phyloP scores from a whole-genome alignment of 2,888 invertebrate species.

The Andrena minutula region DNA sequence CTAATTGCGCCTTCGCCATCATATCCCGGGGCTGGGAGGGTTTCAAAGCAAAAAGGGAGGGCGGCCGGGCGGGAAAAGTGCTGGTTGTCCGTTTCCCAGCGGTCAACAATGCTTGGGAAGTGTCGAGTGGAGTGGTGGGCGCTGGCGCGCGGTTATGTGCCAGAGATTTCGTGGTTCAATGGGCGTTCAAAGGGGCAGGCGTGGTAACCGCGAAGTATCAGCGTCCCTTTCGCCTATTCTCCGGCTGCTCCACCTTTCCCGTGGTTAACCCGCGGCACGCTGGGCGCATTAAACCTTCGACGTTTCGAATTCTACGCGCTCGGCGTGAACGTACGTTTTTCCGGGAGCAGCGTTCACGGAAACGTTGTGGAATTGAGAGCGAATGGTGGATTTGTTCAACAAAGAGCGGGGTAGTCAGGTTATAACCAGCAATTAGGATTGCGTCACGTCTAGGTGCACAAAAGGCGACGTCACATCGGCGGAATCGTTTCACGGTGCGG shows the following conservation, averaged over 20 bases:
- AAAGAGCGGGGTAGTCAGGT: neutral
- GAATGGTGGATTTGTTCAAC: neutral
- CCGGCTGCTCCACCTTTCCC: neutral
- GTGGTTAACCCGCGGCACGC: neutral
- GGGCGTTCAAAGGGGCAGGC: constrained; percentile 50
- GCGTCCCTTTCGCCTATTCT: constrained; percentile 3
- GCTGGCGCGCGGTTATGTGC: constrained; percentile 33
- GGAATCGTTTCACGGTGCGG: neutral
- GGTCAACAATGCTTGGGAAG: constrained; percentile 57
- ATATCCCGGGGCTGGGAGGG: constrained; percentile 24
- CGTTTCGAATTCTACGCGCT: neutral
- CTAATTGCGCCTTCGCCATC: constrained; percentile 56
- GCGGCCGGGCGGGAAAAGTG: constrained; percentile 25
- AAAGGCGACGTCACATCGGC: neutral
- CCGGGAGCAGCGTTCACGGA: no score
- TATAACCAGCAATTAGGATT: constrained; percentile 2
- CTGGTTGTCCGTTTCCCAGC: constrained; percentile 46
- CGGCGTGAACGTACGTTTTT: neutral
- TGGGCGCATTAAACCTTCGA: constrained; percentile 14
- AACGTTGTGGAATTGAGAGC: no score
- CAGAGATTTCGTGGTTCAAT: constrained; percentile 53
- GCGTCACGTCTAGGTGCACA: neutral
- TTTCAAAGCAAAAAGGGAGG: constrained; percentile 37
- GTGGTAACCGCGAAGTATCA: constrained; percentile 40
- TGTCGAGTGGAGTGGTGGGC: constrained; percentile 50